Percentiles rank a stretch among this genome's conserved stretches.
These are phyloP conservation scores for Sipha flava DNA, from an alignment of 1,140 invertebrate genomes.

Conservation along the genomic window DNA sequence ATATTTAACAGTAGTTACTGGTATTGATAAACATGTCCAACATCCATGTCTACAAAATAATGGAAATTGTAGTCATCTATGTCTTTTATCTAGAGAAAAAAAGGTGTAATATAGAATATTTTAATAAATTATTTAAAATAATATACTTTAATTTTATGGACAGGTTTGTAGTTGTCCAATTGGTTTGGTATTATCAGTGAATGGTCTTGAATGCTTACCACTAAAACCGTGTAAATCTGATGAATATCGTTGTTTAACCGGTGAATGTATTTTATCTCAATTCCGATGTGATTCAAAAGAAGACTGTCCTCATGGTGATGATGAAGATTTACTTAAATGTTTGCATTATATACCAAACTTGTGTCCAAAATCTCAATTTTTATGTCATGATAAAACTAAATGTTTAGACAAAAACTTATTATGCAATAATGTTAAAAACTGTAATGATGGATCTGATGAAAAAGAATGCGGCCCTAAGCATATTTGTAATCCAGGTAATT, in stretches of 20 bases:
- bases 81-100: slow-evolving; percentile 31
- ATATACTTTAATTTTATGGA: slow-evolving; percentile 23
- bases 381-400: slow-evolving; percentile 49
- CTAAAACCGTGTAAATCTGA: slow-evolving; percentile 34
- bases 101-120: not conserved
- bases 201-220: slow-evolving; percentile 48
- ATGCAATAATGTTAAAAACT: slow-evolving; percentile 38
- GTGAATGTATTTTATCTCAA: slow-evolving; percentile 39
- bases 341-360: slow-evolving; percentile 1
- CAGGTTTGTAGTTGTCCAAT: slow-evolving; percentile 54
- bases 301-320: slow-evolving; percentile 54
- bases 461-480: not conserved
- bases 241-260: slow-evolving; percentile 39
- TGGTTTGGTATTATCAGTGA: slow-evolving; percentile 46
- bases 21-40: slow-evolving; percentile 40
- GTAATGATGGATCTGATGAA: slow-evolving; percentile 40
- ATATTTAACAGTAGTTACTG: slow-evolving; percentile 39
- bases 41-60: slow-evolving; percentile 56
- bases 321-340: slow-evolving; percentile 48
- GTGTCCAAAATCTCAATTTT: slow-evolving; percentile 50
- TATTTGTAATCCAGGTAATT: slow-evolving; percentile 8
- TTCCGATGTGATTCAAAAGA: slow-evolving; percentile 49
- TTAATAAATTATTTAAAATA: slow-evolving; percentile 38
- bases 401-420: slow-evolving; percentile 36
- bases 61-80: slow-evolving; percentile 49